Conservation (phyloP, 2,113 vertebrate species). For the Dasyprocta punctata region DNA sequence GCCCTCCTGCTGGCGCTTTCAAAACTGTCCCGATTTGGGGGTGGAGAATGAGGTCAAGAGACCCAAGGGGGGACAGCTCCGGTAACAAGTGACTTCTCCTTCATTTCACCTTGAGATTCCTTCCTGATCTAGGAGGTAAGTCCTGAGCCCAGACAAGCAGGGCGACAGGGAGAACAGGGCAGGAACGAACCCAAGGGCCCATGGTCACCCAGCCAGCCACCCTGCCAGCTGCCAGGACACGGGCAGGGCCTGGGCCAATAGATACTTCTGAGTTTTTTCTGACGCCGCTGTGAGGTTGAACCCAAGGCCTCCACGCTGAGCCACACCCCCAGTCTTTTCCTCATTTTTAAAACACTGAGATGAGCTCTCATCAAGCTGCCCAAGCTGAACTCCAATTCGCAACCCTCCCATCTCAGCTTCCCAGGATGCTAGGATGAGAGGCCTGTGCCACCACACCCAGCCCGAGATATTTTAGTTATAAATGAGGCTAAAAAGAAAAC, state of each 20-base stretch:
- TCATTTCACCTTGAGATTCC: conserved; percentile 69
- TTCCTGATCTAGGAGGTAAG: not conserved
- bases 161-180: too few relatives aligned
- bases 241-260: not conserved
- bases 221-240: not conserved
- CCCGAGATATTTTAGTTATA: not conserved
- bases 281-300: not conserved
- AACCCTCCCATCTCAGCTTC: not conserved
- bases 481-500: not conserved
- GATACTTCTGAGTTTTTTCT: too few relatives aligned
- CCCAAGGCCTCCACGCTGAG: not conserved
- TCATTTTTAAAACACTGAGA: not conserved
- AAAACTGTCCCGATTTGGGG: conserved; percentile 75
- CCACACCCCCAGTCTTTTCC: not conserved
- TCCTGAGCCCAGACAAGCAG: not conserved
- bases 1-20: not conserved
- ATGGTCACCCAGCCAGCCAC: not conserved
- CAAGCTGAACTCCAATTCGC: not conserved
- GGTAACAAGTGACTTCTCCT: conserved; percentile 64
- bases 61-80: conserved; percentile 59
- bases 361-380: not conserved
- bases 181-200: not conserved
- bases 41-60: conserved; percentile 78
- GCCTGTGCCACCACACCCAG: not conserved
- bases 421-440: not conserved